Evolutionary conservation across 2,888 invertebrate genomes (phyloP), one percentile per base, ranked within the genome.

Genomic region (Arge pagana): DNA sequence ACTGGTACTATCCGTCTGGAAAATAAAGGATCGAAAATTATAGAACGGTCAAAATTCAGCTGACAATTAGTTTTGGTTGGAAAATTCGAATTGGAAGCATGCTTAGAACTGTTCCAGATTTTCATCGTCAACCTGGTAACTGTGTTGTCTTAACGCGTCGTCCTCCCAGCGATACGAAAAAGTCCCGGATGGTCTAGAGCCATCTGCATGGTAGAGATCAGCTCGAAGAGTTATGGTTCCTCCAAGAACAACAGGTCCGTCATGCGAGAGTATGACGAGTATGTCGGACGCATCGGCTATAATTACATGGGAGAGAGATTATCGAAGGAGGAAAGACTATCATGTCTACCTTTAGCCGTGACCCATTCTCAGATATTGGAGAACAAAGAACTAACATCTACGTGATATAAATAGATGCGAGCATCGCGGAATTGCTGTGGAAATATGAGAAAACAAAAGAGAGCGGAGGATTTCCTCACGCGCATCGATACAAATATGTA

Each of bases 201-300:
- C 76, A 43, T 76, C 64, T 1, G 62, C 58, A 31, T 79, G 76
- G 26, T 73, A 77, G 18, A 89, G 75, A 56, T 80, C 80, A 13
- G 86, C 88, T 58, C 76, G 83, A 67, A 92, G 87, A 57, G 85
- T 85, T 33, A 90, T 81, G 45, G 82, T 85, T 3, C 86, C 86
- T 16, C 90, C 92, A 48, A 83, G 77, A 11, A 90, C 85, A n/a
- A 85, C 83, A 39, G 88, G 86, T 6, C 86, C 85, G 74, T 87
- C 82, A 56, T 82, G 82, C 8, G 78, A 77, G 56, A 90, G 70
- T 50, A 76, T 73, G 37, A 88, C 79, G 59, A 78, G 79, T 33
- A 64, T 63, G 23, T 54, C 55, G 41, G 37, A 54, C 10, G 28
- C 36, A 13, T 24, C 7, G 5, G 16, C 42, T 42, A 11, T 3